Evolutionary conservation across 37 sponge, comb jelly and placozoan species (phyloP).

Genomic region (Eunapius fragilis): DNA sequence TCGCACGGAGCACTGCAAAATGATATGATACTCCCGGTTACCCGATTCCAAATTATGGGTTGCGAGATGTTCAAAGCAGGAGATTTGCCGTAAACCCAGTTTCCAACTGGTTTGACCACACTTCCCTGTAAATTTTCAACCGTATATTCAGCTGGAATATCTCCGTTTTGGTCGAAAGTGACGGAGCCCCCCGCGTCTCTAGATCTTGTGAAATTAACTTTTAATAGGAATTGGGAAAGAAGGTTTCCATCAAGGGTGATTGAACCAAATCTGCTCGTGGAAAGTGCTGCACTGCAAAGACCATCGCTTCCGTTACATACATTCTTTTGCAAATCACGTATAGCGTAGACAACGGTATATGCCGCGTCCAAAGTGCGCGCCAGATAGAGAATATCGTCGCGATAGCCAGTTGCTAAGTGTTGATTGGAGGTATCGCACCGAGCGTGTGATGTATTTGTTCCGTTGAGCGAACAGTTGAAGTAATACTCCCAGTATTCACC

Average conservation of each 20-base stretch:
- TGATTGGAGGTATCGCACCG: constrained; percentile 22
- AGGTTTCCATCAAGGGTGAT: constrained; percentile 21
- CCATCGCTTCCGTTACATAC: constrained; percentile 18
- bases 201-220: constrained; percentile 44
- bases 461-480: constrained; percentile 54
- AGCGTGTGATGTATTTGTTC: background rate
- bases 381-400: constrained; percentile 54
- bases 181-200: background rate
- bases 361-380: constrained; percentile 73
- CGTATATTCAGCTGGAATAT: constrained; percentile 11
- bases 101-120: background rate
- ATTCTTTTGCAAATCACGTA: constrained; percentile 38
- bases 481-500: constrained; percentile 47
- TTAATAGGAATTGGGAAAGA: constrained; percentile 28
- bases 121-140: constrained; percentile 29
- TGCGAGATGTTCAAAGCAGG: background rate
- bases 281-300: constrained; percentile 30
- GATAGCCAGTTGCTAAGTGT: background rate
- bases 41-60: background rate
- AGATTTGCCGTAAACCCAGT: background rate
- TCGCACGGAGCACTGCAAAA: constrained; percentile 36
- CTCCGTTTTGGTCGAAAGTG: constrained; percentile 46
- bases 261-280: background rate
- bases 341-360: constrained; percentile 66
- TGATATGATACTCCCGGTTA: background rate